Percentiles rank a stretch among this genome's conserved stretches.
Conservation (phyloP, 2,888 invertebrate species). For the Heliconius ethilla region DNA sequence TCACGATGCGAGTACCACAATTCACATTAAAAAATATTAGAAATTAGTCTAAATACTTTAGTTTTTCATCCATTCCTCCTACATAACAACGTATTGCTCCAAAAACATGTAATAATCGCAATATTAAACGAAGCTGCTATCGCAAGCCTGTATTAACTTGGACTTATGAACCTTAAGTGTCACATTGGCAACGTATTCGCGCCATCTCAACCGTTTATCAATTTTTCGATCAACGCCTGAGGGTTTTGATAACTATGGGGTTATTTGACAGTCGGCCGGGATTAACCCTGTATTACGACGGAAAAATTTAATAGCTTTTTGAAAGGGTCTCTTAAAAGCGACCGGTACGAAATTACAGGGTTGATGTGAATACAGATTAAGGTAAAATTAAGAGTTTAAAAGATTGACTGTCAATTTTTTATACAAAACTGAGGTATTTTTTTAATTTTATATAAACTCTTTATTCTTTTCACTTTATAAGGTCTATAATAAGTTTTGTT, state of each 20-base stretch:
- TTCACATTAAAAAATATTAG: neutral
- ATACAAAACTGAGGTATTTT: neutral
- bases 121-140: constrained; percentile 44
- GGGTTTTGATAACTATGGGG: constrained; percentile 61
- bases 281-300: constrained; percentile 67
- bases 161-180: constrained; percentile 57
- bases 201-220: constrained; percentile 56
- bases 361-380: constrained; percentile 28
- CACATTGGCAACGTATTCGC: constrained; percentile 57
- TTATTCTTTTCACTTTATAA: neutral
- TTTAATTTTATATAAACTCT: neutral
- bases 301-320: constrained; percentile 71
- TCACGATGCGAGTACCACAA: neutral
- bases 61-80: neutral
- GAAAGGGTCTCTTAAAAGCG: constrained; percentile 55
- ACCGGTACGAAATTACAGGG: constrained; percentile 47
- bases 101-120: constrained; percentile 37
- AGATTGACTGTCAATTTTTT: neutral
- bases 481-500: too few relatives aligned
- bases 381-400: constrained; percentile 14
- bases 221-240: constrained; percentile 66
- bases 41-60: neutral
- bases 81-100: constrained; percentile 12
- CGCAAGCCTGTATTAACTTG: constrained; percentile 45
- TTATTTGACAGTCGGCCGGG: constrained; percentile 70